phyloP scores from a whole-genome alignment of 2,888 invertebrate species.

The Aleiodes alternator region DNA sequence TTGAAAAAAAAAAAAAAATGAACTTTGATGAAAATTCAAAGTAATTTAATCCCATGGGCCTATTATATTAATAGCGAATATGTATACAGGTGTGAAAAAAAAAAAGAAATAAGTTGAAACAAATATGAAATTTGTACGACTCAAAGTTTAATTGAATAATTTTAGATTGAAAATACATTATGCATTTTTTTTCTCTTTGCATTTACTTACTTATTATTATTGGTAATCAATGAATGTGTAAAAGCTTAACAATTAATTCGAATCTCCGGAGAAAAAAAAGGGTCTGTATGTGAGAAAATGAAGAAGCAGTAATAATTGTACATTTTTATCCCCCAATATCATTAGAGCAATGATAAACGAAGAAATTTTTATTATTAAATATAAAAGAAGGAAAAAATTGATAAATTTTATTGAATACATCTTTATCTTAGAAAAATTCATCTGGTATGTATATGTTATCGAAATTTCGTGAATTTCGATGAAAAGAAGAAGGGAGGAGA shows the following conservation, averaged over 20 bases:
- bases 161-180: constrained; percentile 39
- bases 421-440: background rate
- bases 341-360: constrained; percentile 27
- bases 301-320: constrained; percentile 21
- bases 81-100: constrained; percentile 43
- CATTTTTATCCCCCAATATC: constrained; percentile 14
- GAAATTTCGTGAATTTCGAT: too few species aligned
- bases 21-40: constrained; percentile 28
- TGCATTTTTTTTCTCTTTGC: constrained; percentile 36
- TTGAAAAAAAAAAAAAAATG: constrained; percentile 5
- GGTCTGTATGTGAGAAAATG: constrained; percentile 30
- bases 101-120: constrained; percentile 30
- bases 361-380: constrained; percentile 53
- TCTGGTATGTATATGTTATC: constrained; percentile 1
- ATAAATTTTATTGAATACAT: constrained; percentile 41
- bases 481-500: constrained; percentile 54
- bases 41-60: constrained; percentile 54
- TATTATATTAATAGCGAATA: constrained; percentile 52
- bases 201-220: constrained; percentile 49
- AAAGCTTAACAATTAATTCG: constrained; percentile 27
- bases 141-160: constrained; percentile 44
- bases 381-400: constrained; percentile 44
- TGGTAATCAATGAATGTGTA: constrained; percentile 39
- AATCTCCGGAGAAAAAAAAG: constrained; percentile 18
- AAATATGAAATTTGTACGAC: constrained; percentile 33